These are phyloP conservation scores for Dolichallabes microphthalmus DNA, from an alignment of 2,113 vertebrate genomes.

Conservation along the genomic window DNA sequence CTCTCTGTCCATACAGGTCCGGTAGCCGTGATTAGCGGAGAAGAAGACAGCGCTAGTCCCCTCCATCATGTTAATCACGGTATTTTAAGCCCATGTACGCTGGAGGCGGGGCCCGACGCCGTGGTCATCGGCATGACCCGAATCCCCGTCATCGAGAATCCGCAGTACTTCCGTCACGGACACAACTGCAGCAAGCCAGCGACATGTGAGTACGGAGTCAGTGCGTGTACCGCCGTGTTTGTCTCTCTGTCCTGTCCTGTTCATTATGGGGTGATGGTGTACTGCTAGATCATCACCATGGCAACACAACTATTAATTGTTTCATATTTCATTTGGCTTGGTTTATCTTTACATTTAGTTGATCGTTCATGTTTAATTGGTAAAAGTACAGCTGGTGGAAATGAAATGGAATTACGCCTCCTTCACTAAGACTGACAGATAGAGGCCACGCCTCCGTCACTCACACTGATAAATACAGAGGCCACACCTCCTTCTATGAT, in stretches of 20 bases:
- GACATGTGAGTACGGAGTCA: constrained; percentile 82
- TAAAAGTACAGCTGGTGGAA: background rate
- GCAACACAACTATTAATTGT: background rate
- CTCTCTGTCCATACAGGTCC: constrained; percentile 73
- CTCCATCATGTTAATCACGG: constrained; percentile 96
- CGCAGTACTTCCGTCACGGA: constrained; percentile 94
- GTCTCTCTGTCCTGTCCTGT: background rate
- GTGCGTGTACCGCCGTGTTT: background rate
- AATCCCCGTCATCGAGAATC: constrained; percentile 95
- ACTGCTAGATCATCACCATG: background rate
- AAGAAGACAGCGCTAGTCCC: constrained; percentile 93
- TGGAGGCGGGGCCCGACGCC: constrained; percentile 83
- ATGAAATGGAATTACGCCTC: background rate
- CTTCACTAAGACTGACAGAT: background rate
- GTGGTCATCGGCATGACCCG: constrained; percentile 96
- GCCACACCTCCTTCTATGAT: background rate
- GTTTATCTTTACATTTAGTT: no score
- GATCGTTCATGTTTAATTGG: background rate
- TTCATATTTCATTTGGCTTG: background rate
- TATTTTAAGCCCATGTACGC: constrained; percentile 84
- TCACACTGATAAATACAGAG: background rate
- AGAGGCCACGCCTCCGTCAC: background rate
- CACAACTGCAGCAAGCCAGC: constrained; percentile 92
- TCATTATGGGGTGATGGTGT: background rate
- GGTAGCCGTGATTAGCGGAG: constrained; percentile 90